Conservation (phyloP, 2,113 vertebrate genomes). For the Myanophis thanlyinensis region DNA sequence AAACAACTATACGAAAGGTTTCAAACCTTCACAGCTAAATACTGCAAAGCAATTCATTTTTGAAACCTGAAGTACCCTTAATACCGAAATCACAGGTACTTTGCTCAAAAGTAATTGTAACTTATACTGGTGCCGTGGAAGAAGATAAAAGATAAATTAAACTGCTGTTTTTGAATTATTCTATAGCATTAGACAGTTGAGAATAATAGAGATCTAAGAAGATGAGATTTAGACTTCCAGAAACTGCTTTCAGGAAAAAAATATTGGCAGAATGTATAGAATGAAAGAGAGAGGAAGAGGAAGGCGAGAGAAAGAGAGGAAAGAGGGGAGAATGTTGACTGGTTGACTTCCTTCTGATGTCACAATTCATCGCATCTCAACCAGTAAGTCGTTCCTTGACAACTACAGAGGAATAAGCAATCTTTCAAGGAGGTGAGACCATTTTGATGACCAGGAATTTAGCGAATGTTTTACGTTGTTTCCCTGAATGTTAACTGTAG, state of each 20-base stretch:
- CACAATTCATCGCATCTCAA: conserved; percentile 3
- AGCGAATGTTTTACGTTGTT: not conserved
- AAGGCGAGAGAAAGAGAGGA: not conserved
- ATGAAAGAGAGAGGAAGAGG: not conserved
- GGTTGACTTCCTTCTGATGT: not conserved
- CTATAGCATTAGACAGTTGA: not conserved
- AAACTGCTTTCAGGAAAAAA: not conserved
- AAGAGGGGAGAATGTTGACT: not conserved
- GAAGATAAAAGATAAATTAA: not conserved
- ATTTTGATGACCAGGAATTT: not conserved
- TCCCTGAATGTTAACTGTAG: not conserved
- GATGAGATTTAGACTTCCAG: not conserved
- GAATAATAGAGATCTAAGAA: not conserved
- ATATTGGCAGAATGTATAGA: not conserved
- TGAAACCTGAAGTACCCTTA: not conserved
- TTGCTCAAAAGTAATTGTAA: not conserved
- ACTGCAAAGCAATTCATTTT: not conserved
- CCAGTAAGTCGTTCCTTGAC: not conserved
- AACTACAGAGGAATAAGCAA: not conserved
- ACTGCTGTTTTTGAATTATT: not conserved
- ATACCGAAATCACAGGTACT: not conserved
- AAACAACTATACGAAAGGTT: not conserved
- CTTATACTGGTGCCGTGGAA: not conserved
- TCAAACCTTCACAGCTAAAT: not conserved
- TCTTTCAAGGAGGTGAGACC: conserved; percentile 1